Conservation (phyloP, 2,888 invertebrate species). For the Ennomos quercinarius region DNA sequence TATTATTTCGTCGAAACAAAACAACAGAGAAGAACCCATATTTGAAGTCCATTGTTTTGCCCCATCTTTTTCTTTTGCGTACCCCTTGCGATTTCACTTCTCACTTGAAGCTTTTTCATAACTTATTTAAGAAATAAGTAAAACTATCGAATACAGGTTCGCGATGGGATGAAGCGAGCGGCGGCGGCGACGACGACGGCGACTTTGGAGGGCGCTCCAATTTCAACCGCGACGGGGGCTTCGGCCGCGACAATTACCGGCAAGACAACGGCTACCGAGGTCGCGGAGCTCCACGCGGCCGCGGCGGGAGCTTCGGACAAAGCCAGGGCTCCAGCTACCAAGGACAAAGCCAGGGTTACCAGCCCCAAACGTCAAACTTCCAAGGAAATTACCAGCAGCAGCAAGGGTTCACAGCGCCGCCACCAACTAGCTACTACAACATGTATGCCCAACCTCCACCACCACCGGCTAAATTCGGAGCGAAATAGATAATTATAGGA, state of each 20-base stretch:
- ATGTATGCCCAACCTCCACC: conserved; percentile 78
- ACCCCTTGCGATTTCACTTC: too few relatives aligned
- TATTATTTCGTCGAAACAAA: too few relatives aligned
- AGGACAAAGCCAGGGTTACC: conserved; percentile 25
- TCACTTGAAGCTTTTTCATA: too few relatives aligned
- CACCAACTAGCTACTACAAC: conserved; percentile 74
- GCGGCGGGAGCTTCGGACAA: conserved; percentile 20
- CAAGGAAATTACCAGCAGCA: conserved; percentile 22
- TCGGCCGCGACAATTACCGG: conserved; percentile 23
- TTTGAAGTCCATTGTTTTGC: too few relatives aligned
- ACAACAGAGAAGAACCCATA: too few relatives aligned
- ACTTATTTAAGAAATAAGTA: too few relatives aligned
- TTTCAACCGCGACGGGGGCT: conserved; percentile 34
- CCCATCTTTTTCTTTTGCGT: too few relatives aligned
- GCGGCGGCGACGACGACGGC: conserved; percentile 45
- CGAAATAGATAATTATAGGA: conserved; percentile 35
- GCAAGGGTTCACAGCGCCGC: conserved; percentile 49
- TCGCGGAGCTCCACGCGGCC: conserved; percentile 47
- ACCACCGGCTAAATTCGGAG: conserved; percentile 54
- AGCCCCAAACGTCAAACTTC: conserved; percentile 3
- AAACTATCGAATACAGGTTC: conserved; percentile 47
- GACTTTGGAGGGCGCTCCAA: conserved; percentile 37
- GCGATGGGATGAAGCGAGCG: conserved; percentile 61
- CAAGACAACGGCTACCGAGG: conserved; percentile 65
- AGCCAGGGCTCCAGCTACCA: conserved; percentile 17